Conservation (phyloP, 2,797 vertebrate species). For the Enteromius viviparus region DNA sequence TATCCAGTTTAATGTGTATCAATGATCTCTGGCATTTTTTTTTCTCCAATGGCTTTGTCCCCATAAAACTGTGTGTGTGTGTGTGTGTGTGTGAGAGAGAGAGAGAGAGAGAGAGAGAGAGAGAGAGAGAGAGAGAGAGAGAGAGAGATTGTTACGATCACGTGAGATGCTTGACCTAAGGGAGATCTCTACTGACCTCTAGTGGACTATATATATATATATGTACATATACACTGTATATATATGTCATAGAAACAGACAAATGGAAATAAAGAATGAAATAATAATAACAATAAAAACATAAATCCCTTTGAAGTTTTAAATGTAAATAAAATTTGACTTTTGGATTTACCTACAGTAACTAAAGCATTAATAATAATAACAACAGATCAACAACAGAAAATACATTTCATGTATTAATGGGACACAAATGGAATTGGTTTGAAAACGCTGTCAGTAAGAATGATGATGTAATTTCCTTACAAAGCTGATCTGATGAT, state of each 20-base stretch:
- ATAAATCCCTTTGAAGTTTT: neutral
- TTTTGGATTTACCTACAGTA: neutral
- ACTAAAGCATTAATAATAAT: neutral
- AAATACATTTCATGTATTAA: neutral
- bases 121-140: neutral
- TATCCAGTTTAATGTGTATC: neutral
- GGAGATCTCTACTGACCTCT: constrained; percentile 5
- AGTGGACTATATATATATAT: neutral
- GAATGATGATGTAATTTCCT: neutral
- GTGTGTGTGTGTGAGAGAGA: too few species aligned
- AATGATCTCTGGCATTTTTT: neutral
- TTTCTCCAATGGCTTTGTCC: neutral
- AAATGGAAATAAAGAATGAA: neutral
- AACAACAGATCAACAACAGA: neutral
- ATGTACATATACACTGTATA: too few species aligned
- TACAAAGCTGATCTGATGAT: neutral
- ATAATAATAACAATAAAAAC: too few species aligned
- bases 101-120: too few species aligned
- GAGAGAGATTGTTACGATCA: neutral
- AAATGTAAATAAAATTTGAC: too few species aligned
- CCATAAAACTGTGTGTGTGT: neutral
- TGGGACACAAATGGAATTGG: neutral
- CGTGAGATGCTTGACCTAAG: neutral
- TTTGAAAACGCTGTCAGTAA: neutral
- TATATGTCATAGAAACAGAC: neutral